Conservation (phyloP, 2,888 invertebrate species). For the Ormyrus nitidulus region DNA sequence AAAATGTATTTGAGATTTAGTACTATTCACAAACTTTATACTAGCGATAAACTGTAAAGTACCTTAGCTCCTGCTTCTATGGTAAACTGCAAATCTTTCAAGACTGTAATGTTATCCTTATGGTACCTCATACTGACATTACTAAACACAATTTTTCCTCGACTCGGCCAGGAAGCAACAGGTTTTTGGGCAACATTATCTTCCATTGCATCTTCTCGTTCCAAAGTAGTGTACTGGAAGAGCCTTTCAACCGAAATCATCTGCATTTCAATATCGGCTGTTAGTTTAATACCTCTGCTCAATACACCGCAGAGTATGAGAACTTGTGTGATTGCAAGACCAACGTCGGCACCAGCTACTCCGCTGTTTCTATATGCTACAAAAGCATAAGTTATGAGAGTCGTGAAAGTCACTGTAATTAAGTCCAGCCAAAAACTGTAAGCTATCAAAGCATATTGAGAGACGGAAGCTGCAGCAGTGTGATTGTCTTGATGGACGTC, state of each 20-base stretch:
- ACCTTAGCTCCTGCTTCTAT: constrained; percentile 80
- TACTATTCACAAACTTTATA: background rate
- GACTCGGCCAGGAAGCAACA: constrained; percentile 77
- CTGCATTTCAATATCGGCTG: constrained; percentile 81
- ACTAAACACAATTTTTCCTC: constrained; percentile 77
- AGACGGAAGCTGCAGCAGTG: constrained; percentile 81
- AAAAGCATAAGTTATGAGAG: constrained; percentile 77
- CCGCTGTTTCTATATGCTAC: constrained; percentile 76
- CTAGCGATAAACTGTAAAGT: constrained; percentile 28
- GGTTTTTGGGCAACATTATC: constrained; percentile 79
- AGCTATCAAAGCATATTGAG: constrained; percentile 80
- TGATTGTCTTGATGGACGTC: constrained; percentile 84
- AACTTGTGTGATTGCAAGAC: constrained; percentile 77
- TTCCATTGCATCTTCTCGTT: constrained; percentile 82
- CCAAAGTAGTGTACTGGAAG: constrained; percentile 81
- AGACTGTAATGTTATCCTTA: constrained; percentile 70
- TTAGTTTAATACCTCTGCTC: constrained; percentile 83
- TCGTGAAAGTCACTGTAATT: constrained; percentile 80
- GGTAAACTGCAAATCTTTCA: constrained; percentile 77
- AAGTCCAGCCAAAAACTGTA: constrained; percentile 80
- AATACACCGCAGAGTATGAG: constrained; percentile 76
- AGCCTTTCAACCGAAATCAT: constrained; percentile 84
- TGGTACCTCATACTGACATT: constrained; percentile 78
- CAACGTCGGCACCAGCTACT: constrained; percentile 77
- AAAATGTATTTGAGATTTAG: background rate